Percentiles rank a stretch among this genome's conserved stretches.
These are phyloP conservation scores for Serrognathus titanus DNA, from an alignment of 2,888 invertebrate species.

Conservation along the genomic window DNA sequence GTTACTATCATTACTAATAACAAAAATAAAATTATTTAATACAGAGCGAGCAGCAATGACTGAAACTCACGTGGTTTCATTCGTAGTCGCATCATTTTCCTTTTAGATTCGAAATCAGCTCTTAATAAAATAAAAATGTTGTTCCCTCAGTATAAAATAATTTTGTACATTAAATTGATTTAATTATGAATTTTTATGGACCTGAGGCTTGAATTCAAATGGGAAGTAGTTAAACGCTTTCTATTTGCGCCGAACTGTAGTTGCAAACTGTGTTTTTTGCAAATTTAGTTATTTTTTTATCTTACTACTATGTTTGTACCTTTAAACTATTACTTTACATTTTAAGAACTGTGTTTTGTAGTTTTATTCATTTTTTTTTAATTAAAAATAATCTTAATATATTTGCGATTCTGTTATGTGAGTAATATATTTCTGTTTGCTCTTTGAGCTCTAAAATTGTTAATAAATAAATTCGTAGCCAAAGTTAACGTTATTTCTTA, in stretches of 20 bases:
- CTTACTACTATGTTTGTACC: slow-evolving; percentile 15
- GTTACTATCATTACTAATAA: background rate
- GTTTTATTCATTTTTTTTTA: slow-evolving; percentile 11
- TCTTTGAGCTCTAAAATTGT: slow-evolving; percentile 31
- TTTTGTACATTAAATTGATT: too few relatives aligned
- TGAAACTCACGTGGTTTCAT: too few relatives aligned
- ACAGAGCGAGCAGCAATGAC: too few relatives aligned
- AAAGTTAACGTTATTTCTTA: slow-evolving; percentile 47
- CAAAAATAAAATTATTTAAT: too few relatives aligned
- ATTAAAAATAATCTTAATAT: slow-evolving; percentile 10
- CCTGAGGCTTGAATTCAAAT: background rate
- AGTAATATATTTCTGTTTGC: slow-evolving; percentile 25
- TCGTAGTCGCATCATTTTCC: too few relatives aligned
- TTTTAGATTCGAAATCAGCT: too few relatives aligned
- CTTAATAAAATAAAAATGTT: too few relatives aligned
- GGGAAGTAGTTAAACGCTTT: background rate
- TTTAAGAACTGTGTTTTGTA: slow-evolving; percentile 8
- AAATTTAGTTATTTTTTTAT: slow-evolving; percentile 17
- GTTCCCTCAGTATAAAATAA: too few relatives aligned
- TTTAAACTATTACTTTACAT: slow-evolving; percentile 13
- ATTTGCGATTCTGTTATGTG: slow-evolving; percentile 14
- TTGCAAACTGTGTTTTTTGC: slow-evolving; percentile 8
- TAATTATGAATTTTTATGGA: too few relatives aligned
- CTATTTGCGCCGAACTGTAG: slow-evolving; percentile 9
- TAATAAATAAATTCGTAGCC: slow-evolving; percentile 38